A percentile compares a stretch with the other conserved stretches of the same genome.
Evolutionary conservation across 2,797 vertebrate species (phyloP).

Genomic region (Catamblyrhynchus diadema): DNA sequence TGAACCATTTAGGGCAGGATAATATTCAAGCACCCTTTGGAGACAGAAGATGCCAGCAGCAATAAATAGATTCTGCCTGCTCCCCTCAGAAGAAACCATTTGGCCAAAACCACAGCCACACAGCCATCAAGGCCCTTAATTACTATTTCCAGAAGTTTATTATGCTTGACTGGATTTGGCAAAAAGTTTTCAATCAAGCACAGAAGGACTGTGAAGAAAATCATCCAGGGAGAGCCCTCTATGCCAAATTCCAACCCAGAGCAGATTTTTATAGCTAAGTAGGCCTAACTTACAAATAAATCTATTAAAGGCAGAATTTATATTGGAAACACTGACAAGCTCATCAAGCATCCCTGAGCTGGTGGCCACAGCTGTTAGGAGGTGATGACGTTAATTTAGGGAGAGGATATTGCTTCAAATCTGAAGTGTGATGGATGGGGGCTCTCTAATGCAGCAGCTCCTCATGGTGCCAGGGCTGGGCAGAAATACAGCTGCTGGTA

Average conservation of each 20-base stretch:
- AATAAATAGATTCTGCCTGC: neutral
- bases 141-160: conserved; percentile 35
- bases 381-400: conserved; percentile 47
- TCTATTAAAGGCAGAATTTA: conserved; percentile 26
- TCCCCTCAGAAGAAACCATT: neutral
- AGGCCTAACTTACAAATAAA: conserved; percentile 38
- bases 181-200: conserved; percentile 30
- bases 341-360: conserved; percentile 16
- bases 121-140: neutral
- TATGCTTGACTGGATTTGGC: conserved; percentile 16
- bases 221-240: neutral
- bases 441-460: conserved; percentile 14
- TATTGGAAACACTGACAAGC: conserved; percentile 1
- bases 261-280: conserved; percentile 21
- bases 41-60: neutral
- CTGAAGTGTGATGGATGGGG: conserved; percentile 33
- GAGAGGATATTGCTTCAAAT: conserved; percentile 42
- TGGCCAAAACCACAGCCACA: neutral
- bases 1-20: neutral
- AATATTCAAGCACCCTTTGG: neutral
- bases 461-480: neutral
- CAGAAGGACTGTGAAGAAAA: conserved; percentile 29
- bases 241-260: neutral
- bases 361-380: conserved; percentile 25
- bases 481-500: neutral